A percentile compares a stretch with the other conserved stretches of the same genome.
Evolutionary conservation across 2,113 vertebrate species (phyloP).

Genomic region (Brienomyrus longianalis): DNA sequence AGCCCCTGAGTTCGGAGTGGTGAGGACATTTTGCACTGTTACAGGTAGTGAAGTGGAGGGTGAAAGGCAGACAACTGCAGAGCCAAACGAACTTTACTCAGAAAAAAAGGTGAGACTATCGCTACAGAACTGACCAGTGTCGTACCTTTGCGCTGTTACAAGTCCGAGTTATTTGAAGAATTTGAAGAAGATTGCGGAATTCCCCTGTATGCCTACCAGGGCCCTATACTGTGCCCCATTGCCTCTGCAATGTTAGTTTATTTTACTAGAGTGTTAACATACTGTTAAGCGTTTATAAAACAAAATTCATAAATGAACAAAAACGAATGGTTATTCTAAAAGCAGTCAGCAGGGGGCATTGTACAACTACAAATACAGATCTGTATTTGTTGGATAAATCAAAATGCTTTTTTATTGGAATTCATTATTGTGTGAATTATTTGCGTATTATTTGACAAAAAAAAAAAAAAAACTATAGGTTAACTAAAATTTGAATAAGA

Average conservation of each 20-base stretch:
- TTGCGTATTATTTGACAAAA: neutral
- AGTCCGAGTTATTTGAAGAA: too few species aligned
- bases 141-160: too few species aligned
- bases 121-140: too few species aligned
- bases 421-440: neutral
- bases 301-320: neutral
- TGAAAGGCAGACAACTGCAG: too few species aligned
- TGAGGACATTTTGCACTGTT: too few species aligned
- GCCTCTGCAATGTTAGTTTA: neutral
- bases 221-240: neutral
- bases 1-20: too few species aligned
- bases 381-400: neutral
- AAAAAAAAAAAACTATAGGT: neutral
- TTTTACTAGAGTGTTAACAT: neutral
- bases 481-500: neutral
- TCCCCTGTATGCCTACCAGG: neutral
- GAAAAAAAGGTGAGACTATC: too few species aligned
- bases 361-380: neutral
- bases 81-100: too few species aligned
- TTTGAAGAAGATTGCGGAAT: neutral
- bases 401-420: neutral
- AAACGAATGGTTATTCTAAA: neutral
- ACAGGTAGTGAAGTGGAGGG: too few species aligned
- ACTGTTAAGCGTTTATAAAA: neutral
- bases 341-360: neutral